Evolutionary conservation across 2,113 vertebrate genomes (phyloP).

Genomic region (Heterochromis multidens): DNA sequence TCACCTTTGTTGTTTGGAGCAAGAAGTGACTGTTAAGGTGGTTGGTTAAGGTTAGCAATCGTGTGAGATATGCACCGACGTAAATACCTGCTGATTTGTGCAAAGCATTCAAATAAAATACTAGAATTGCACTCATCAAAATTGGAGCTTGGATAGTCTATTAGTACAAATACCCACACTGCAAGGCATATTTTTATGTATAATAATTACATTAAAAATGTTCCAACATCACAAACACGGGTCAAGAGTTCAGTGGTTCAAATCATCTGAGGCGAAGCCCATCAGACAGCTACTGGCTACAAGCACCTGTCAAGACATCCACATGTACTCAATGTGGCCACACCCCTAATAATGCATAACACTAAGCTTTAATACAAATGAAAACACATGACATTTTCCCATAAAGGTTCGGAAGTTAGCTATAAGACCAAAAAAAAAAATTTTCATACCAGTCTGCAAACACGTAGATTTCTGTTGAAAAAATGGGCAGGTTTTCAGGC

Average conservation of each 20-base stretch:
- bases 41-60: no score
- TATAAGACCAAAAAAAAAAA: neutral
- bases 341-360: neutral
- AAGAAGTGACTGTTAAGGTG: no score
- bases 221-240: neutral
- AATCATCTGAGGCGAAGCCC: neutral
- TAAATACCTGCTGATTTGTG: no score
- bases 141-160: neutral
- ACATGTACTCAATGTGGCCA: neutral
- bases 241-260: accelerated
- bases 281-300: neutral
- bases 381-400: neutral
- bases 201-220: neutral
- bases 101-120: neutral
- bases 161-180: neutral
- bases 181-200: neutral
- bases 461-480: neutral
- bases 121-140: neutral
- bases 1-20: no score
- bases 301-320: neutral
- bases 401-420: neutral
- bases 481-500: no score
- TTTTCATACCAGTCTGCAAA: neutral
- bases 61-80: neutral
- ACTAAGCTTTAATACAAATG: neutral